Base-by-base conservation (phyloP, 2,113 vertebrate species). In the Sylvilagus bachmani region DNA sequence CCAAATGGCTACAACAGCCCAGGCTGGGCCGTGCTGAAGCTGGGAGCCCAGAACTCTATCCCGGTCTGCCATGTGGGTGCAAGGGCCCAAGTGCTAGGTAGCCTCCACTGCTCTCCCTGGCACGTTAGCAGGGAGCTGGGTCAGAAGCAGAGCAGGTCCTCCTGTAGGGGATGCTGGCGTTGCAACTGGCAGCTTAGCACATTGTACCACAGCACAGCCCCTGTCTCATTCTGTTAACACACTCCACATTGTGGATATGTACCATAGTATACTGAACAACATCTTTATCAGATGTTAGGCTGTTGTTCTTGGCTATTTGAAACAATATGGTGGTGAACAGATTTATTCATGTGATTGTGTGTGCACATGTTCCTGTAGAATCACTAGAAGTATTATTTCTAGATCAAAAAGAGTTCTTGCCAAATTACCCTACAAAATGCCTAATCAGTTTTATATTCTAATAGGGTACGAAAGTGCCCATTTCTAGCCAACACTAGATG, bases 401-500 rank as follows among this genome's bases (percentile, higher is more conserved):
- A 19, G 29, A n/a, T 73, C 44, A 86, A 78, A 90, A 84, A 64
- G 44, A 53, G 79, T 22, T 77, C 58, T 58, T 74, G 55, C 21
- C 58, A 79, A 14, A 38, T 84, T 88, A 71, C 53, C 31, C 36
- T 90, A 6, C 81, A 44, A 74, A 77, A 85, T 81, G 36, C 64
- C 38, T 29, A 24, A 38, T 77, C 0, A 8, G 4, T 44, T 61
- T 67, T 62, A 66, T 75, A 67, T 33, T 73, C 51, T 75, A 84
- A 73, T 22, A 66, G 69, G 33, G 10, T 38, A 44, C 44, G 29
- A 58, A 85, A 80, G 27, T n/a, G 6, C 51, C 22, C 36, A 44
- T 81, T 94, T 86, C 64, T 70, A 3, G n/a, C 84, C 80, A 92
- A 27, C 21, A 81, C 9, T 84, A 67, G 66, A 70, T 51, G 70